Evolutionary conservation across 2,797 vertebrate genomes (phyloP), one percentile per base, ranked within the genome.

Genomic region (Poeciliopsis turneri): DNA sequence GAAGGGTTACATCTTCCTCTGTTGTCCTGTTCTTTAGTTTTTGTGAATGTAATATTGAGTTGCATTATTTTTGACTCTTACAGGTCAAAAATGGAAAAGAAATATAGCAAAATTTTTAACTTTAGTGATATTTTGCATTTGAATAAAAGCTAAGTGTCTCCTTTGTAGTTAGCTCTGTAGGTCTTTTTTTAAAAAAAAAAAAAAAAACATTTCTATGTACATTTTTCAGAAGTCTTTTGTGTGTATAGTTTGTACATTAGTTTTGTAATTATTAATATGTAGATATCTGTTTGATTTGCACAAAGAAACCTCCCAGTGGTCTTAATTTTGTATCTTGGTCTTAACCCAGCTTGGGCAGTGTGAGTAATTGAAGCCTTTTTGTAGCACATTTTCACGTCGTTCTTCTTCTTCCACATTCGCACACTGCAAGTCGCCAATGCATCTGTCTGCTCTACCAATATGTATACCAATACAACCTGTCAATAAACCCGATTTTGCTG

Each of bases 251-350:
- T 92, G 81, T 91, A 88, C 80, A 83, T 88, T 92, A 90, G 75
- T 79, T 74, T 88, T 87, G 82, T 92, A 82, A 89, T 88, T 82
- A 89, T 88, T 82, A 20, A 82, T 86, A 88, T 81, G 83, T 94
- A 92, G 92, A 88, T 86, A 75, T 82, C 76, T 92, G 92, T 92
- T 93, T 93, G 78, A 80, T 94, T 94, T 94, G 94, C 93, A 95
- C 94, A 94, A 91, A 87, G 84, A 87, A 87, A 82, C 78, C 73
- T 89, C 80, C 82, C 79, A 72, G 66, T 80, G 69, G 92, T 94
- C 93, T 94, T 93, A 92, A 91, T 90, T 94, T 91, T 87, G 76
- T 90, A 83, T 86, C 75, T 85, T 85, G 84, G 90, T 94, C 90
- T 90, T 92, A 93, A 87, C 84, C 88, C 88, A 30, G 75, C 43